Evolutionary conservation across 1,140 invertebrate genomes (phyloP).

Genomic region (Zaprionus taronus): DNA sequence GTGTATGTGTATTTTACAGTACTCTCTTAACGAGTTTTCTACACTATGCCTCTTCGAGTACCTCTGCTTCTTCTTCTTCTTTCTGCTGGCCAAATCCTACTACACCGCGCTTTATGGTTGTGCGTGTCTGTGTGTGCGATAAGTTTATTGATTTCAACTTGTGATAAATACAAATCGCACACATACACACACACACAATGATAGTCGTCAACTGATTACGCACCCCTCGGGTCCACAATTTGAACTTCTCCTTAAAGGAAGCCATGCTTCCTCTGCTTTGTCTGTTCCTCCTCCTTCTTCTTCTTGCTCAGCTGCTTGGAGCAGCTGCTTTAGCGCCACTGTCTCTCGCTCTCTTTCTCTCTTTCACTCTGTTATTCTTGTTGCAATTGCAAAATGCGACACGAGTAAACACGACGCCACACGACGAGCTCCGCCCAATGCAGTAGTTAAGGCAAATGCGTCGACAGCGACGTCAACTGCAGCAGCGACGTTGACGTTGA

Average conservation of each 20-base stretch:
- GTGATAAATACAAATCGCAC: constrained; percentile 66
- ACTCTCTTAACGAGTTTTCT: constrained; percentile 34
- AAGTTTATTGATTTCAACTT: constrained; percentile 81
- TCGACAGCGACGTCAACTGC: not conserved
- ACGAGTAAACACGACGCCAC: constrained; percentile 1
- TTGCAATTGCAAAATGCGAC: constrained; percentile 29
- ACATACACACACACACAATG: constrained; percentile 19
- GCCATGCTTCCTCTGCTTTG: constrained; percentile 57
- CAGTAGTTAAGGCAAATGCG: not conserved
- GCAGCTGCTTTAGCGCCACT: constrained; percentile 27
- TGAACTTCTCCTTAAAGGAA: constrained; percentile 83
- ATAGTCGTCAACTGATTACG: constrained; percentile 48
- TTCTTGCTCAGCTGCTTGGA: not conserved
- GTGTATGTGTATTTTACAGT: not conserved
- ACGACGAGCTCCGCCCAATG: not conserved
- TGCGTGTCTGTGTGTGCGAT: constrained; percentile 57
- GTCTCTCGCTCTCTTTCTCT: not conserved
- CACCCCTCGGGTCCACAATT: constrained; percentile 82
- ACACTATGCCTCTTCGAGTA: constrained; percentile 17
- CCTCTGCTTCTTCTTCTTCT: constrained; percentile 1
- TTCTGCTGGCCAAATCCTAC: constrained; percentile 18
- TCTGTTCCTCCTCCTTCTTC: not conserved
- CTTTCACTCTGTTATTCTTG: constrained; percentile 9
- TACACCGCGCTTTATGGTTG: constrained; percentile 20
- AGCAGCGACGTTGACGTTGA: not conserved